These are phyloP conservation scores for Carcinoscorpius rotundicauda DNA, from an alignment of 1,140 invertebrate genomes.

Conservation along the genomic window DNA sequence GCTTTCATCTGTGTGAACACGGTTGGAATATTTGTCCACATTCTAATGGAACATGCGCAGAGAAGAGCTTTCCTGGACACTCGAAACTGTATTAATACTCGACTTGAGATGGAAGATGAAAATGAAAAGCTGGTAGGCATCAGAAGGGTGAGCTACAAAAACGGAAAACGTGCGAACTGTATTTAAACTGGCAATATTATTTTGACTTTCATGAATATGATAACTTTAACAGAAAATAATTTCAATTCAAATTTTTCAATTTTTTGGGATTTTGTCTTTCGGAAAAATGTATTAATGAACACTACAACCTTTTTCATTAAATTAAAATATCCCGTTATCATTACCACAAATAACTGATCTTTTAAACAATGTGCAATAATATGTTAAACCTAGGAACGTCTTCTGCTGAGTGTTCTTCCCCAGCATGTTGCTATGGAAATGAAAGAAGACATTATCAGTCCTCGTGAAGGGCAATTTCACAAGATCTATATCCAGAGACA, in stretches of 20 bases:
- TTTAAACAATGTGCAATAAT: too few relatives aligned
- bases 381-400: constrained; percentile 47
- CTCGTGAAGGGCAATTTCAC: constrained; percentile 70
- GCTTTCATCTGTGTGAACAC: constrained; percentile 54
- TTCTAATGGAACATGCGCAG: constrained; percentile 78
- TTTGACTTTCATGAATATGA: too few relatives aligned
- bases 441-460: constrained; percentile 80
- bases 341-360: too few relatives aligned
- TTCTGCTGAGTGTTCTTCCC: constrained; percentile 74
- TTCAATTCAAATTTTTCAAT: too few relatives aligned
- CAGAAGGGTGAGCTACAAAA: too few relatives aligned
- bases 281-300: too few relatives aligned
- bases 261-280: too few relatives aligned
- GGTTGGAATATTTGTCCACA: constrained; percentile 76
- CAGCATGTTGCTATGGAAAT: constrained; percentile 89
- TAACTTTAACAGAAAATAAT: too few relatives aligned
- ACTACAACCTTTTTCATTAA: too few relatives aligned
- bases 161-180: too few relatives aligned
- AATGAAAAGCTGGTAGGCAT: constrained; percentile 73
- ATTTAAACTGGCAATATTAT: too few relatives aligned
- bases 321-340: too few relatives aligned
- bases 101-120: constrained; percentile 85
- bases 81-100: constrained; percentile 76
- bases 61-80: constrained; percentile 82
- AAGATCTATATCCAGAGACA: constrained; percentile 90